Percentiles rank a stretch among this genome's conserved stretches.
phyloP scores from a whole-genome alignment of 2,888 invertebrate genomes.

The Dasysyrphus albostriatus region DNA sequence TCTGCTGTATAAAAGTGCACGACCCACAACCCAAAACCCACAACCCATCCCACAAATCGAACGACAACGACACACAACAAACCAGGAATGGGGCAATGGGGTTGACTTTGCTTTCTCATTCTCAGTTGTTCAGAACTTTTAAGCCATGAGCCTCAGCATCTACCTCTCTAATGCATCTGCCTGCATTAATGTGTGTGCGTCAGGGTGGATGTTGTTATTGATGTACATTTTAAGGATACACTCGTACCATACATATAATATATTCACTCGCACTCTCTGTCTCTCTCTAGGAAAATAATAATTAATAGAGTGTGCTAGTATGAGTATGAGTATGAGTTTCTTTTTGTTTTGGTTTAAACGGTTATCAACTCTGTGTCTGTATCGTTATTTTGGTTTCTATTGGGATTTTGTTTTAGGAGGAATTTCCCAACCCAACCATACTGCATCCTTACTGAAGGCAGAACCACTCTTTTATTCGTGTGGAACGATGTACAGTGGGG shows the following conservation, averaged over 20 bases:
- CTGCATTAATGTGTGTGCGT: background rate
- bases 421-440: background rate
- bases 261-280: background rate
- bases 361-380: background rate
- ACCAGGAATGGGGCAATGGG: background rate
- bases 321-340: background rate
- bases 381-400: background rate
- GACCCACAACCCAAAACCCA: background rate
- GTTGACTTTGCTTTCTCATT: background rate
- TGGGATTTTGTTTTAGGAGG: background rate
- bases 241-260: background rate
- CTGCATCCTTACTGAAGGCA: background rate
- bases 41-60: background rate
- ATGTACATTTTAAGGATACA: background rate
- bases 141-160: background rate
- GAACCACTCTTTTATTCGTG: background rate
- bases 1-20: background rate
- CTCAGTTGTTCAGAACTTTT: background rate
- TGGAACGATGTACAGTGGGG: background rate
- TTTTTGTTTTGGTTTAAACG: background rate
- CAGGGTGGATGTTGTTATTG: constrained; percentile 1
- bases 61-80: too few species aligned
- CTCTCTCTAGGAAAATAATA: background rate
- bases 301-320: background rate
- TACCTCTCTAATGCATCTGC: background rate